A percentile compares a stretch with the other conserved stretches of the same genome.
Evolutionary conservation across 2,888 invertebrate genomes (phyloP).

Genomic region (Ariolimax columbianus): DNA sequence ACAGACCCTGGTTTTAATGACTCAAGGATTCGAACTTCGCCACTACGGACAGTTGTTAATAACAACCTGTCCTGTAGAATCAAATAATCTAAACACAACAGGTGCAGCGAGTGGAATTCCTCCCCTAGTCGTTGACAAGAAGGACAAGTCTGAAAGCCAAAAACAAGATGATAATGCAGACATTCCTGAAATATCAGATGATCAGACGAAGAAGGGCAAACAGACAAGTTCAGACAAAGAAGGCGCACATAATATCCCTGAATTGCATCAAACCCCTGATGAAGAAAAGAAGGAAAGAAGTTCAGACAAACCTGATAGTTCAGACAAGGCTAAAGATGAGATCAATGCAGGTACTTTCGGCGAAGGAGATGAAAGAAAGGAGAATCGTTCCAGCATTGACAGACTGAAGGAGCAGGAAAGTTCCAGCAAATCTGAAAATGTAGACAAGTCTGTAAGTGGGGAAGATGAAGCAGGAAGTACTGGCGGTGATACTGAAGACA

Average conservation of each 20-base stretch:
- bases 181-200: background rate
- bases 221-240: too few relatives aligned
- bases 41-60: conserved; percentile 10
- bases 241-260: too few relatives aligned
- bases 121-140: background rate
- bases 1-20: background rate
- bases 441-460: background rate
- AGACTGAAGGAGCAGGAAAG: background rate
- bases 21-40: background rate
- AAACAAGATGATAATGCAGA: background rate
- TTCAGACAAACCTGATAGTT: background rate
- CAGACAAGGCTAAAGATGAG: background rate
- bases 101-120: background rate
- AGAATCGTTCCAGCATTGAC: too few relatives aligned
- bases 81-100: background rate
- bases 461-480: background rate
- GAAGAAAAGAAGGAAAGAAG: background rate
- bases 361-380: too few relatives aligned
- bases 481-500: background rate
- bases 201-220: too few relatives aligned
- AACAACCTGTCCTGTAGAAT: background rate
- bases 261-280: too few relatives aligned
- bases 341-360: too few relatives aligned
- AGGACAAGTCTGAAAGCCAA: background rate
- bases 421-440: background rate